Evolutionary conservation across 2,113 vertebrate species (phyloP).

Genomic region (Onychostruthus taczanowskii): DNA sequence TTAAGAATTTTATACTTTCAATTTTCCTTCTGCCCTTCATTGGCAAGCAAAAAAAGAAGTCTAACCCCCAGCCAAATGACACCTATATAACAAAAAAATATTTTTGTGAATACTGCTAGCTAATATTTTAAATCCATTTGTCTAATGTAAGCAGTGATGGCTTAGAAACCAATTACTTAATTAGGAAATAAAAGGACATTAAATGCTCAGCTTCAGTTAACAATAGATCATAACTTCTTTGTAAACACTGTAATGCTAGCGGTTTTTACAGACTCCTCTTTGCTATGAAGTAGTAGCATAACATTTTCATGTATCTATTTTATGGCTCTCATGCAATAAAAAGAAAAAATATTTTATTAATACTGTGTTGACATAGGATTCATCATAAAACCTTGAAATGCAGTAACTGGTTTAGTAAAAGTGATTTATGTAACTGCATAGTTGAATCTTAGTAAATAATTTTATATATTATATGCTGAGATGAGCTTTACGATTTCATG

Average conservation of each 20-base stretch:
- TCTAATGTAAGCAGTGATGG: not conserved
- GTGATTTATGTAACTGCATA: not conserved
- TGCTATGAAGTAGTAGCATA: not conserved
- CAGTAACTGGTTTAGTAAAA: not conserved
- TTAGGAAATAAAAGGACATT: not conserved
- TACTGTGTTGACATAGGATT: not conserved
- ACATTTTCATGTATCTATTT: conserved; percentile 16
- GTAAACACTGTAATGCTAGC: not conserved
- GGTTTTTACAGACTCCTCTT: not conserved
- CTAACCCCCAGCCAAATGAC: not conserved
- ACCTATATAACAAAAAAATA: not conserved
- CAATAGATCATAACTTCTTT: not conserved
- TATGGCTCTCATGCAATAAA: not conserved
- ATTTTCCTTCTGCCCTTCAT: not conserved
- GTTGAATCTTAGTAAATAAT: not conserved
- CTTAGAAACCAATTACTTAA: not conserved
- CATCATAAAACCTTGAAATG: conserved; percentile 1
- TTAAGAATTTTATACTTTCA: not conserved
- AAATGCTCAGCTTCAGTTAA: not conserved
- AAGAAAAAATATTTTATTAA: not conserved
- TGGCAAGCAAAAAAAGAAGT: not conserved
- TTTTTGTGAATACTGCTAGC: not conserved
- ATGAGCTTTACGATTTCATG: not conserved
- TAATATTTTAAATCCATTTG: not conserved
- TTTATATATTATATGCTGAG: not conserved